Conservation (phyloP, 1,140 invertebrate genomes). For the Homarus americanus region DNA sequence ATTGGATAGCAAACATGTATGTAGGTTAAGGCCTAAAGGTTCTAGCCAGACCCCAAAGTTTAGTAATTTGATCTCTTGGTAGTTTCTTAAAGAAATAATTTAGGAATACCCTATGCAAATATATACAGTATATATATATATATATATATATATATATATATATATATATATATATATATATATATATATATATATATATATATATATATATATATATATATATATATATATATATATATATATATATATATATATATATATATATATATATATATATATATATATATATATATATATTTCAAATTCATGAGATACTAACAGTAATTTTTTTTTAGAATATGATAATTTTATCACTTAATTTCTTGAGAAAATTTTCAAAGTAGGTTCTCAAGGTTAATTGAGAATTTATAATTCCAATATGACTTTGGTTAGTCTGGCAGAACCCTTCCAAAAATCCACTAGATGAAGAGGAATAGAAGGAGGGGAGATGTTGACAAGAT, state of each 20-base stretch:
- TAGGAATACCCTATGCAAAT: not conserved
- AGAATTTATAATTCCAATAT: not conserved
- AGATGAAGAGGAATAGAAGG: not conserved
- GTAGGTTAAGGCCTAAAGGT: constrained; percentile 32
- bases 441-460: not conserved
- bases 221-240: no score
- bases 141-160: no score
- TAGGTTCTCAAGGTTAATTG: no score
- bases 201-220: no score
- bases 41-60: constrained; percentile 49
- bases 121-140: no score
- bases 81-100: not conserved
- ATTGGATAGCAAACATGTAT: constrained; percentile 86
- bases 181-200: no score
- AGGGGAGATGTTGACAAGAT: not conserved
- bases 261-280: no score
- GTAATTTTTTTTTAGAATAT: not conserved
- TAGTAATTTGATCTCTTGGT: not conserved
- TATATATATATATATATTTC: no score
- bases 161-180: no score
- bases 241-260: no score
- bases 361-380: no score
- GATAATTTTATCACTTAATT: no score
- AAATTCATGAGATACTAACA: not conserved
- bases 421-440: not conserved